phyloP scores from a whole-genome alignment of 2,797 vertebrate species.

The Oreochromis mossambicus region DNA sequence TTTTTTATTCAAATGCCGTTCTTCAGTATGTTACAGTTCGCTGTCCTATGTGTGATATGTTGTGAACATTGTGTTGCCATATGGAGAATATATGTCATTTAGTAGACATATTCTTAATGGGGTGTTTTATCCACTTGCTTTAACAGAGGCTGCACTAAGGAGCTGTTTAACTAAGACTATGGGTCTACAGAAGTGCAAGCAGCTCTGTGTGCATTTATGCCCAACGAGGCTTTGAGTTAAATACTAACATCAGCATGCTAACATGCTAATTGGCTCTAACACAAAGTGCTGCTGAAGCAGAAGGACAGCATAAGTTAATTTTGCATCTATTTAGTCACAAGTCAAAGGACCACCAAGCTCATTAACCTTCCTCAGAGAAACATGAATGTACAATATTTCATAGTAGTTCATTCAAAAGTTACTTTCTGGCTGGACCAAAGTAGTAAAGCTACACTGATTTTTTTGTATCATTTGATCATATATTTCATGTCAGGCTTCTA shows the following conservation, averaged over 20 bases:
- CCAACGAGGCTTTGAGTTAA: neutral
- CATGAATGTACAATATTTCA: neutral
- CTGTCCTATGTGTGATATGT: neutral
- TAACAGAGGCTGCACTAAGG: neutral
- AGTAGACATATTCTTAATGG: neutral
- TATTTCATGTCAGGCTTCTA: neutral
- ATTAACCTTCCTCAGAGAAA: neutral
- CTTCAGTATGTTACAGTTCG: neutral
- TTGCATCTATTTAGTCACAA: neutral
- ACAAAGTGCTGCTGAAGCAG: neutral
- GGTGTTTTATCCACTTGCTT: neutral
- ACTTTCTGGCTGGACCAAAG: neutral
- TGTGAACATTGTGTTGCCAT: neutral
- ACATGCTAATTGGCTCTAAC: neutral
- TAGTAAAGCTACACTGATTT: neutral
- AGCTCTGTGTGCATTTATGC: neutral
- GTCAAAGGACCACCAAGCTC: neutral
- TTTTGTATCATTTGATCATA: neutral
- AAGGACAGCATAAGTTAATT: neutral
- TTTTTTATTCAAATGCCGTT: neutral
- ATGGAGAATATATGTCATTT: neutral
- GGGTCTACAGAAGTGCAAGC: neutral
- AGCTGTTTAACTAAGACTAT: neutral
- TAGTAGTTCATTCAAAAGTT: neutral
- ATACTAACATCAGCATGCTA: neutral